Evolutionary conservation across 2,113 vertebrate genomes (phyloP).

Genomic region (Thomomys bottae): DNA sequence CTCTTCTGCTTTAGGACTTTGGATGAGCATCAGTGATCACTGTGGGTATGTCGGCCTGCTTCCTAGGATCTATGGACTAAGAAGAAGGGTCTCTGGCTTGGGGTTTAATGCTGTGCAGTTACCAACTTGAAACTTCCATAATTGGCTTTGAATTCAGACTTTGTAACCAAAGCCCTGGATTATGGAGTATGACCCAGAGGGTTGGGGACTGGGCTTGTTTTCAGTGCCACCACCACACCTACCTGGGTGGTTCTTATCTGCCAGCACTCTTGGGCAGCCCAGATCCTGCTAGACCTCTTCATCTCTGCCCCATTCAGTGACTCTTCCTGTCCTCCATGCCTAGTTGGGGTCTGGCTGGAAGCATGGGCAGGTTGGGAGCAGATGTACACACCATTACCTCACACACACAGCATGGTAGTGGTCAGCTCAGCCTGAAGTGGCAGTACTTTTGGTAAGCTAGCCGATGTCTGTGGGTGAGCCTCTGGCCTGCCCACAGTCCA

Average conservation of each 20-base stretch:
- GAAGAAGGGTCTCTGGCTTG: neutral
- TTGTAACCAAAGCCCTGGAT: neutral
- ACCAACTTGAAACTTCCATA: neutral
- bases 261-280: neutral
- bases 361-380: fast-evolving
- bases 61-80: neutral
- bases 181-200: fast-evolving
- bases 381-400: fast-evolving
- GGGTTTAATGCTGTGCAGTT: fast-evolving
- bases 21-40: neutral
- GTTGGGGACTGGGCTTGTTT: neutral
- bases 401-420: neutral
- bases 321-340: neutral
- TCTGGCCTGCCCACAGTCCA: neutral
- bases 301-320: neutral
- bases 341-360: neutral
- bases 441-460: neutral
- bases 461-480: neutral
- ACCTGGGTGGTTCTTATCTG: neutral
- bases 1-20: neutral
- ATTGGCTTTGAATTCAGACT: neutral
- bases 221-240: neutral
- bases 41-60: fast-evolving
- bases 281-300: neutral
- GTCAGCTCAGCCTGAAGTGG: neutral